Conservation (phyloP, 1,140 invertebrate genomes). For the Meloidogyne chitwoodi region DNA sequence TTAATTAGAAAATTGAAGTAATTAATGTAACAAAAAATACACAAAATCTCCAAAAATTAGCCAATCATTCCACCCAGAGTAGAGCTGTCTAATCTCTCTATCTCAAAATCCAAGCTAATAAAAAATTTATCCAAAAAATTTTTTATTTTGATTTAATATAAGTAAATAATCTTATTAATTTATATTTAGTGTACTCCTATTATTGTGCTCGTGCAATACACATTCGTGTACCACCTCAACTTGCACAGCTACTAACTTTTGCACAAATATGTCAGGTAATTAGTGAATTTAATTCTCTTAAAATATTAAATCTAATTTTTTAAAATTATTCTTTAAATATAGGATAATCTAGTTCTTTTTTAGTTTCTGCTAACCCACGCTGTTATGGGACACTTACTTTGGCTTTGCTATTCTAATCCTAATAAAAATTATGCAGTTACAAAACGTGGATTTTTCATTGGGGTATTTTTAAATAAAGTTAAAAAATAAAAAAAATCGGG, state of each 20-base stretch:
- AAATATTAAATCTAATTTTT: conserved; percentile 2
- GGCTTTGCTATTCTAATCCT: conserved; percentile 21
- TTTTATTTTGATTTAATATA: conserved; percentile 64
- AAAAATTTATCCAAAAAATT: conserved; percentile 62
- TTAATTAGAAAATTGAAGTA: no score
- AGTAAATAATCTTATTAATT: no score
- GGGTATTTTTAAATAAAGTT: conserved; percentile 24
- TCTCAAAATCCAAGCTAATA: no score
- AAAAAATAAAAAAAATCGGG: neutral
- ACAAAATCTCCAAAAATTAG: no score
- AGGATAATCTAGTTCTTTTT: no score
- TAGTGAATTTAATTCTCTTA: neutral
- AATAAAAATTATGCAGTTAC: conserved; percentile 43
- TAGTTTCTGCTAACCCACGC: conserved; percentile 60
- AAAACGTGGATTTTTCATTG: conserved; percentile 43
- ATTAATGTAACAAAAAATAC: no score
- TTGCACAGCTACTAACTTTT: conserved; percentile 64
- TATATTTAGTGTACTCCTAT: conserved; percentile 62
- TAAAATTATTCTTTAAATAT: neutral
- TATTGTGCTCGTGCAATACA: conserved; percentile 64
- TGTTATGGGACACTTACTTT: conserved; percentile 48
- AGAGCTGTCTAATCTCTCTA: no score
- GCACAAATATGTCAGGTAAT: conserved; percentile 64
- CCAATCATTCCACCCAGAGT: no score
- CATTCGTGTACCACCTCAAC: conserved; percentile 62